Conservation (phyloP, 1,140 invertebrate species). For the Drosophila obscura region DNA sequence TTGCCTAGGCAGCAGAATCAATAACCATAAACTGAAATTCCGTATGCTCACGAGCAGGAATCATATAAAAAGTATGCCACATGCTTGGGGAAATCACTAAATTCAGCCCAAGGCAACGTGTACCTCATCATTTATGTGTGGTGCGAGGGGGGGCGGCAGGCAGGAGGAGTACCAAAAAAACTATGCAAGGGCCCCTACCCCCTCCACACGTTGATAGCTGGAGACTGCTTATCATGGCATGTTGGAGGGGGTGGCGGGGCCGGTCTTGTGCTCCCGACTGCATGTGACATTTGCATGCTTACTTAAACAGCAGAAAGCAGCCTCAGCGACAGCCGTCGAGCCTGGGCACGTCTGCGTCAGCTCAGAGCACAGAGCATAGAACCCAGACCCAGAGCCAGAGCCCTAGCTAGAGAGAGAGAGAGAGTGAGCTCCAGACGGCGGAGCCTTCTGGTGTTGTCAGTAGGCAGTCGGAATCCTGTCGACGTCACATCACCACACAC, state of each 20-base stretch:
- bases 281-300: conserved; percentile 82
- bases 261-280: conserved; percentile 24
- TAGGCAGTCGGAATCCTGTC: conserved; percentile 66
- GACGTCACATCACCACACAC: conserved; percentile 76
- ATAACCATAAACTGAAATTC: conserved; percentile 73
- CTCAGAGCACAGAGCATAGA: conserved; percentile 37
- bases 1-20: conserved; percentile 58
- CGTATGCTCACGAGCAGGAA: conserved; percentile 63
- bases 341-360: conserved; percentile 70
- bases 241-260: no score
- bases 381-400: conserved; percentile 16
- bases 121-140: conserved; percentile 68
- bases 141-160: not conserved
- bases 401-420: conserved; percentile 1
- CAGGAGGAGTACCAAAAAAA: conserved; percentile 17
- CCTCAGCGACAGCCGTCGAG: conserved; percentile 21
- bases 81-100: conserved; percentile 81
- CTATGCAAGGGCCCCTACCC: conserved; percentile 28
- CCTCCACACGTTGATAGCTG: conserved; percentile 63
- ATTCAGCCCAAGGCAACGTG: conserved; percentile 60
- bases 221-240: conserved; percentile 72
- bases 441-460: conserved; percentile 49
- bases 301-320: conserved; percentile 79
- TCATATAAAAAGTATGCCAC: conserved; percentile 69
- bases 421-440: not conserved